These are phyloP conservation scores for Deroptyus accipitrinus DNA, from an alignment of 2,113 vertebrate species.

Conservation along the genomic window DNA sequence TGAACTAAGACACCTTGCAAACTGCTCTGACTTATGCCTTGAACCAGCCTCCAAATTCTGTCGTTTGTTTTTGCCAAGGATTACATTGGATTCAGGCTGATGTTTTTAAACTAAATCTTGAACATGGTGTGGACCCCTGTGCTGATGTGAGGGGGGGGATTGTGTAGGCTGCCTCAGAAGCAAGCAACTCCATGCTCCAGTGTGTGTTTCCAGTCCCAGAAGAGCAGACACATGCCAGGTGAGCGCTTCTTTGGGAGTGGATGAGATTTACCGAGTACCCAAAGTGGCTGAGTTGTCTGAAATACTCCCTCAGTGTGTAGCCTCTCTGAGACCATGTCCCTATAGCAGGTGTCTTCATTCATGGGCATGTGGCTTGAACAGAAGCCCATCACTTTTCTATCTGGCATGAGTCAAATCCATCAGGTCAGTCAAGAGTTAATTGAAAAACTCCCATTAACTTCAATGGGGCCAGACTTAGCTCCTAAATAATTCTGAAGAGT, in stretches of 20 bases:
- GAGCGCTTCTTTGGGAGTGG: neutral
- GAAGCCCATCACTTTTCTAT: neutral
- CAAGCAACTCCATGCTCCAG: neutral
- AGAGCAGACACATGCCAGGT: neutral
- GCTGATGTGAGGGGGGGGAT: neutral
- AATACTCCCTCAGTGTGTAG: neutral
- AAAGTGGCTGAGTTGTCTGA: neutral
- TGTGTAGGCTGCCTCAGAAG: neutral
- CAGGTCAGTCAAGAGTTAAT: slow-evolving; percentile 57
- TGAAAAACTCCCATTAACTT: slow-evolving; percentile 50
- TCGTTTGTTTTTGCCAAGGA: neutral
- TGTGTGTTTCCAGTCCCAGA: neutral
- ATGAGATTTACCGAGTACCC: neutral
- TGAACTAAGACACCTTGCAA: neutral
- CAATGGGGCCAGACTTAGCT: slow-evolving; percentile 43
- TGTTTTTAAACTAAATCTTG: neutral
- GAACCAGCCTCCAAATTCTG: neutral
- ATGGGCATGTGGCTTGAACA: neutral
- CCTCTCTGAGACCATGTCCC: neutral
- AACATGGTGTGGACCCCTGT: neutral
- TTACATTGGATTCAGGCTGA: neutral
- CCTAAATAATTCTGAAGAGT: slow-evolving; percentile 65
- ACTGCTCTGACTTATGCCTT: neutral
- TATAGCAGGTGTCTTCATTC: neutral
- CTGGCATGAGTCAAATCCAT: neutral